Conservation (phyloP, 2,113 vertebrate genomes). For the Tiliqua scincoides region DNA sequence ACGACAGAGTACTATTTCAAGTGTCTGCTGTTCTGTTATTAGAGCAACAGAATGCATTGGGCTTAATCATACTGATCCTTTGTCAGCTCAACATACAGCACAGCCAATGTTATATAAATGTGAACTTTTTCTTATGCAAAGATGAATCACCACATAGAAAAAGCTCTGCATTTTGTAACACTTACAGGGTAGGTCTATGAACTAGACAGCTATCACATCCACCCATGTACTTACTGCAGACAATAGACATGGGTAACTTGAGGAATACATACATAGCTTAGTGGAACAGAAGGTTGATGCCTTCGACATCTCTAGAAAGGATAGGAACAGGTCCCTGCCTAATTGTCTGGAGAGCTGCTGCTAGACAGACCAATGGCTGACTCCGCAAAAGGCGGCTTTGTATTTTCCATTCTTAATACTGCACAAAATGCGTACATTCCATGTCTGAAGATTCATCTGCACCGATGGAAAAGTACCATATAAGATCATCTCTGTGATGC, state of each 20-base stretch:
- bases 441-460: neutral
- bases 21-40: neutral
- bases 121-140: neutral
- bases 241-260: neutral
- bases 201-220: neutral
- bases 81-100: neutral
- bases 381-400: no score
- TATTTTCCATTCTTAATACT: neutral
- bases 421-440: no score
- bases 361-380: no score
- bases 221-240: neutral
- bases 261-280: no score
- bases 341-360: no score
- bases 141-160: neutral
- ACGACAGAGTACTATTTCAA: neutral
- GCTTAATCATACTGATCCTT: neutral
- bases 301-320: no score
- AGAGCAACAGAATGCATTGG: neutral
- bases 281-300: no score
- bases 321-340: no score
- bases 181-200: neutral
- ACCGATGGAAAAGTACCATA: neutral
- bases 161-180: neutral
- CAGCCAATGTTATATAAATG: neutral
- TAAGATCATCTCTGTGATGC: neutral